These are phyloP conservation scores for Esox lucius DNA, from an alignment of 2,797 vertebrate species.

Conservation along the genomic window DNA sequence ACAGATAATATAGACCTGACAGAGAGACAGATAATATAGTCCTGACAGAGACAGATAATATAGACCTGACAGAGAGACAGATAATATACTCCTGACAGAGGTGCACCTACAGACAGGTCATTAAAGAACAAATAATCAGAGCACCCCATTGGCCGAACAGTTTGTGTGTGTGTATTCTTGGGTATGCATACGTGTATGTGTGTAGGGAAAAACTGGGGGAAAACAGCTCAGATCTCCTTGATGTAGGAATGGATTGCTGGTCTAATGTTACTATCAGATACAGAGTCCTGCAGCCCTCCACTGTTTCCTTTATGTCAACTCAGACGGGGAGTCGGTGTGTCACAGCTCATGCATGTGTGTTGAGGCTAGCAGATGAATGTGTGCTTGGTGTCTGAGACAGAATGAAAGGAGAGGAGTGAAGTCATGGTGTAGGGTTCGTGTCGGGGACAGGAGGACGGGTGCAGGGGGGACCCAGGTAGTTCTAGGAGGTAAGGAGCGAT, in stretches of 20 bases:
- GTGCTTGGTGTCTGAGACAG: not conserved
- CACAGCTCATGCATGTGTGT: not conserved
- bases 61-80: no score
- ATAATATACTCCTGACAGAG: no score
- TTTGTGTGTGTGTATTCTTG: constrained; percentile 2
- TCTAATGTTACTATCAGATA: not conserved
- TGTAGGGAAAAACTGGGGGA: not conserved
- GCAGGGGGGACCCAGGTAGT: not conserved
- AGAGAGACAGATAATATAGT: no score
- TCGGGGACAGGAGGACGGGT: not conserved
- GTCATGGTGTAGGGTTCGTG: not conserved
- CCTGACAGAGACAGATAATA: no score
- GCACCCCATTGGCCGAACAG: constrained; percentile 13
- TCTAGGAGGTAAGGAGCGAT: not conserved
- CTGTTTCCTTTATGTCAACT: not conserved
- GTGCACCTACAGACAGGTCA: no score
- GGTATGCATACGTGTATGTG: not conserved
- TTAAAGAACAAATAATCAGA: not conserved
- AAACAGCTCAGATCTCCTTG: not conserved
- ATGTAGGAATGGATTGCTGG: not conserved
- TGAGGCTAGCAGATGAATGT: not conserved
- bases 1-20: no score
- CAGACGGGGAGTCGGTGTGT: not conserved
- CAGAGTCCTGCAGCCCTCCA: not conserved
- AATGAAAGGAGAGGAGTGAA: not conserved